Conservation (phyloP, 2,888 invertebrate genomes). For the Chrysolina haemoptera region DNA sequence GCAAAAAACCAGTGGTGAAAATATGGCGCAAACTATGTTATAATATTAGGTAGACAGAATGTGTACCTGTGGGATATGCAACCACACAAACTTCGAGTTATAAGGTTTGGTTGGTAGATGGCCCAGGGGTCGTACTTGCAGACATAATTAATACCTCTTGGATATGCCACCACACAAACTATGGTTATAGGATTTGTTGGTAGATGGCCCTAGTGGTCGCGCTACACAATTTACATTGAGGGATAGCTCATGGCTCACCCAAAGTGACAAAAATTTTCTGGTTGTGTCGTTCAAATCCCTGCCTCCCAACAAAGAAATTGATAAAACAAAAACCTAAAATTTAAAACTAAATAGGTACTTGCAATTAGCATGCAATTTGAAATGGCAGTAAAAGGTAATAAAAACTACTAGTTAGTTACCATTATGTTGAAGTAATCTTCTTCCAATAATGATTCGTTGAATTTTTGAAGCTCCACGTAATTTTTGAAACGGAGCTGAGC, state of each 20-base stretch:
- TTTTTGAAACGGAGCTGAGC: constrained; percentile 16
- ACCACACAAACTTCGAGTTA: too few relatives aligned
- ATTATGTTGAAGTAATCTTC: constrained; percentile 28
- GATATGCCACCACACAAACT: too few relatives aligned
- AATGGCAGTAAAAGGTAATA: constrained; percentile 21
- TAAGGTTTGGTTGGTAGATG: too few relatives aligned
- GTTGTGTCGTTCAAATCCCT: background rate
- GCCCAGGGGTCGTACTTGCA: too few relatives aligned
- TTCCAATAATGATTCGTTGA: constrained; percentile 14
- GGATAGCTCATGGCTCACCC: constrained; percentile 7
- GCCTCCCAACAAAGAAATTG: constrained; percentile 8
- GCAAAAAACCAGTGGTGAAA: too few relatives aligned
- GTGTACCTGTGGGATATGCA: too few relatives aligned
- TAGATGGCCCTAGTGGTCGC: too few relatives aligned
- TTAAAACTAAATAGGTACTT: constrained; percentile 26
- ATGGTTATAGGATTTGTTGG: too few relatives aligned
- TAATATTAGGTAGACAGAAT: too few relatives aligned
- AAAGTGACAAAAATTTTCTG: constrained; percentile 6
- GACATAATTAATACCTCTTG: too few relatives aligned
- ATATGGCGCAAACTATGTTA: too few relatives aligned
- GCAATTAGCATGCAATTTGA: constrained; percentile 26
- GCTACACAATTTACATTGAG: background rate
- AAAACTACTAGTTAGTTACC: constrained; percentile 24
- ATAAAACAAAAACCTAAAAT: constrained; percentile 20
- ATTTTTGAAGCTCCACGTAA: constrained; percentile 18